Conservation (phyloP, 2,113 vertebrate genomes). For the Oxyura jamaicensis region DNA sequence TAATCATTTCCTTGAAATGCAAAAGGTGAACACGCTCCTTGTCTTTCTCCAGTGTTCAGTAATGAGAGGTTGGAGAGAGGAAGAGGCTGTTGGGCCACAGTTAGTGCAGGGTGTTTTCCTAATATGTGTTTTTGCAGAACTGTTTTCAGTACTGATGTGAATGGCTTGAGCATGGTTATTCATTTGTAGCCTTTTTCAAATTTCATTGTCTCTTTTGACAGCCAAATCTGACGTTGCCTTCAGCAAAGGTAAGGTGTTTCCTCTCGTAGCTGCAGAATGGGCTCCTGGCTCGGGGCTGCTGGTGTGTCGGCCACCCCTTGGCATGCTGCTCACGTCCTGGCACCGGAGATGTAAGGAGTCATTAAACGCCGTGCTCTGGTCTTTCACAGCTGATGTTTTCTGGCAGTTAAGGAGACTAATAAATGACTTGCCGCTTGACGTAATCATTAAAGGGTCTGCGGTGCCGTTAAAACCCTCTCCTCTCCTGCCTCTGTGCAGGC, state of each 20-base stretch:
- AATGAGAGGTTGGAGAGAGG: not conserved
- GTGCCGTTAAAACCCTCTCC: slow-evolving; percentile 19
- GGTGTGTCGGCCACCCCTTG: not conserved
- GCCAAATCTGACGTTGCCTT: not conserved
- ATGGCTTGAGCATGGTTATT: not conserved
- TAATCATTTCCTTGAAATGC: slow-evolving; percentile 23
- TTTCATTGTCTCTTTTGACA: not conserved
- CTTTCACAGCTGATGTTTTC: slow-evolving; percentile 27
- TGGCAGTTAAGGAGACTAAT: slow-evolving; percentile 32
- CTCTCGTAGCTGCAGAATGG: not conserved
- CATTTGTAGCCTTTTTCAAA: not conserved
- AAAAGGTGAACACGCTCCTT: not conserved
- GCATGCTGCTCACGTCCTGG: not conserved
- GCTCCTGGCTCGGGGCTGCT: too few species aligned
- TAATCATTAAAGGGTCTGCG: slow-evolving; percentile 34
- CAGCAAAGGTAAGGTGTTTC: not conserved
- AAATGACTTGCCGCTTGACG: slow-evolving; percentile 15
- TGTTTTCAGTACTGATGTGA: not conserved
- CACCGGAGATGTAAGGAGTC: fast-evolving
- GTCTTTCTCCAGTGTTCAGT: not conserved
- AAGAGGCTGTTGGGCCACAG: not conserved
- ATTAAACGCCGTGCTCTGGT: not conserved
- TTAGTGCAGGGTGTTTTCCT: not conserved
- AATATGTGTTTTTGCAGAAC: not conserved
- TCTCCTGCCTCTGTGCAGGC: not conserved